Evolutionary conservation across 2,888 invertebrate species (phyloP), one percentile per base, ranked within the genome.

Genomic region (Coremacera marginata): DNA sequence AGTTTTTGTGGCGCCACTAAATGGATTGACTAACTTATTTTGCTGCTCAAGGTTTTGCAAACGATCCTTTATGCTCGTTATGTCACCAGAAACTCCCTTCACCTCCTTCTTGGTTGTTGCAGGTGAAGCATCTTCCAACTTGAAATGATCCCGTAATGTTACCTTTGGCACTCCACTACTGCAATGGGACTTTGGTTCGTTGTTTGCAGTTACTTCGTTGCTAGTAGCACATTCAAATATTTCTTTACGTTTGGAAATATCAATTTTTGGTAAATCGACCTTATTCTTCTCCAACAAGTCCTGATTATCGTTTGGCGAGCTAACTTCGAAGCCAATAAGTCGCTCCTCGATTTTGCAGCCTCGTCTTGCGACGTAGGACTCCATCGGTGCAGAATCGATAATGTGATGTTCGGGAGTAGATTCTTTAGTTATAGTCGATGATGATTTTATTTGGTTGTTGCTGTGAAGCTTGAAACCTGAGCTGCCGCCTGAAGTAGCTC

Each of bases 211-310:
- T 9, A 77, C 73, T 83, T 75, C 65, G 44, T 68, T 55, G 60
- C 60, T 71, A n/a, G 49, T 60, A 14, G 52, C 51, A 82, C 92
- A 92, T 88, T 96, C 96, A 84, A 96, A 96, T 78, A 96, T 92
- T 88, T 95, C 95, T 83, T 95, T 93, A 82, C 95, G 91, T 89
- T 95, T 95, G 77, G 93, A 92, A 82, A 96, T 94, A 87, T 95
- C 93, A 31, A 95, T 94, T 91, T 95, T 96, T n/a, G 94, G 94
- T 79, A 94, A 90, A 84, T 92, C 91, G 84, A 92, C 92, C 82
- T 88, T 89, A 37, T 82, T 83, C 75, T 86, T 86, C 75, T 86
- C 85, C 22, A 83, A 84, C 0, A 84, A 86, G 79, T 90, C 86
- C 83, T 90, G 88, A 34, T 83, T 83, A 81, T 90, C 88, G 83